Evolutionary conservation across 2,888 invertebrate species (phyloP).

Genomic region (Hanleya hanleyi): DNA sequence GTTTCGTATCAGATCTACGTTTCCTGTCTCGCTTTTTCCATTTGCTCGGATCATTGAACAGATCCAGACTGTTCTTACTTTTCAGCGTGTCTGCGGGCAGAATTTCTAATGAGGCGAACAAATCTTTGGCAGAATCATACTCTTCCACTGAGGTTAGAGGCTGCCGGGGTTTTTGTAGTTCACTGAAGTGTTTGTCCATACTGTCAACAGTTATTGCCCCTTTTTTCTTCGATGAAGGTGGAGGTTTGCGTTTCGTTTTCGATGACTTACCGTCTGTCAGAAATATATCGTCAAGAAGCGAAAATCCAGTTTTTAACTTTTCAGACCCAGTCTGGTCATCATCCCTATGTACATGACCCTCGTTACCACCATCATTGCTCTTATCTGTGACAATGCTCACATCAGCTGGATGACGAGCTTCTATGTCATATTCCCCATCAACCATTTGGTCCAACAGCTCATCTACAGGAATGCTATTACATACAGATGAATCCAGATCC

Average conservation of each 20-base stretch:
- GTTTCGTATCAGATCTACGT: neutral
- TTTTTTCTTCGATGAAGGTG: neutral
- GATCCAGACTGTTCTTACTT: neutral
- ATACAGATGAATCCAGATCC: neutral
- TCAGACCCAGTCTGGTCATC: neutral
- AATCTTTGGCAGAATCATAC: neutral
- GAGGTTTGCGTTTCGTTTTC: neutral
- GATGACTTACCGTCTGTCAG: neutral
- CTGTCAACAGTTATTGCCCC: too few species aligned
- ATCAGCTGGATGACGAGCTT: too few species aligned
- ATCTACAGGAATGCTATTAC: neutral
- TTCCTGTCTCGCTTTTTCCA: constrained; percentile 40
- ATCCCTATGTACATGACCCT: neutral
- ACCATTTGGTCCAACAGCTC: neutral
- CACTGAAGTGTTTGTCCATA: too few species aligned
- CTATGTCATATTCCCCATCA: too few species aligned
- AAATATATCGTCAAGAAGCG: neutral
- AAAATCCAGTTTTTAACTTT: neutral
- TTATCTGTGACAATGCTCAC: neutral
- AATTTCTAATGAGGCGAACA: neutral
- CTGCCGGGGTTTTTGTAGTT: neutral
- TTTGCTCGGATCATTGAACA: constrained; percentile 38
- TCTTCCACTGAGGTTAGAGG: neutral
- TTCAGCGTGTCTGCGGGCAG: neutral
- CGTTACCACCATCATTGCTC: neutral